Evolutionary conservation across 2,113 vertebrate genomes (phyloP).

Genomic region (Corythornis madagascariensis): DNA sequence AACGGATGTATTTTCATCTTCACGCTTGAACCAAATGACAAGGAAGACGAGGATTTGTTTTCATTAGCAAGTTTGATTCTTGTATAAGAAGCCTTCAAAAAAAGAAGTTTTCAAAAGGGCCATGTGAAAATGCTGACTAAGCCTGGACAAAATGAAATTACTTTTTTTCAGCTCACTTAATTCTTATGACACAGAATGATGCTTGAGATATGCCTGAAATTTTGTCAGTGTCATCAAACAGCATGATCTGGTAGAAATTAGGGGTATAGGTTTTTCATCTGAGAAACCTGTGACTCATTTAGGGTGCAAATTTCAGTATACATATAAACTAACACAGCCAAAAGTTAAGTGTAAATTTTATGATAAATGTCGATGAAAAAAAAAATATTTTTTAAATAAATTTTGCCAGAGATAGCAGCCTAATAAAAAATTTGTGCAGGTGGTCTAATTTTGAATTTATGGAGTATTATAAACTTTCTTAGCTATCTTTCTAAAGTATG

Average conservation of each 20-base stretch:
- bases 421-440: not conserved
- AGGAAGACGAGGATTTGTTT: not conserved
- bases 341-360: not conserved
- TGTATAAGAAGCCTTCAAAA: not conserved
- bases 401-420: not conserved
- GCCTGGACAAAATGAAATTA: not conserved
- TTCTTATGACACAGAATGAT: not conserved
- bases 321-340: not conserved
- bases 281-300: not conserved
- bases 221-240: not conserved
- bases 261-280: not conserved
- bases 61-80: not conserved
- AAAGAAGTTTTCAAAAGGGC: not conserved
- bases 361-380: not conserved
- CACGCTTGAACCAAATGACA: not conserved
- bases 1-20: not conserved
- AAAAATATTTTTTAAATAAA: not conserved
- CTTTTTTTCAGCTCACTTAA: not conserved
- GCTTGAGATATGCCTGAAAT: not conserved
- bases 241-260: not conserved
- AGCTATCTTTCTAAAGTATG: not conserved
- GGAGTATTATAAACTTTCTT: not conserved
- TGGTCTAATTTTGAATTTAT: not conserved
- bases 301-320: not conserved
- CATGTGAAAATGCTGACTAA: not conserved